Percentiles rank a stretch among this genome's conserved stretches.
phyloP scores from a whole-genome alignment of 2,113 vertebrate genomes.

The Hippocampus mohnikei region DNA sequence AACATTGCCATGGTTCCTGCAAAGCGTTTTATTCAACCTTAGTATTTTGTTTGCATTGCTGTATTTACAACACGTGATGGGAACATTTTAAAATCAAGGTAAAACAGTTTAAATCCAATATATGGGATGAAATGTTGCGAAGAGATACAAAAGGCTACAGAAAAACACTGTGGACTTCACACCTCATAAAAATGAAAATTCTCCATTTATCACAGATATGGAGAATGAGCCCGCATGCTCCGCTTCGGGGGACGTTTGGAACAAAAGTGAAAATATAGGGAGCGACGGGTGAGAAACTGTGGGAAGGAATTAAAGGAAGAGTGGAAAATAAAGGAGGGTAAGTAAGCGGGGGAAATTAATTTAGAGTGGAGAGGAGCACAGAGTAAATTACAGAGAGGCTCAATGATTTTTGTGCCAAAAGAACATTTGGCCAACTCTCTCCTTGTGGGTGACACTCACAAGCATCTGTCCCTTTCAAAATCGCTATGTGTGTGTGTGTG shows the following conservation, averaged over 20 bases:
- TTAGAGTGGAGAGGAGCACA: conserved; percentile 23
- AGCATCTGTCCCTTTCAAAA: conserved; percentile 53
- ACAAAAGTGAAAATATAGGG: conserved; percentile 4
- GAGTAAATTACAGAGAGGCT: conserved; percentile 45
- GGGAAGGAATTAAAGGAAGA: background rate
- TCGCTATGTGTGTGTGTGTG: conserved; percentile 10
- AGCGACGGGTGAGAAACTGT: background rate
- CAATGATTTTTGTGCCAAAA: conserved; percentile 43
- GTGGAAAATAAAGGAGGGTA: background rate
- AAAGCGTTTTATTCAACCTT: conserved; percentile 74
- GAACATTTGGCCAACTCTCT: conserved; percentile 57
- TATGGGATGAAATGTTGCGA: background rate
- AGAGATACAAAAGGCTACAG: background rate
- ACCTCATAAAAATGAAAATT: conserved; percentile 19
- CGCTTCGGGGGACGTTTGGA: conserved; percentile 16
- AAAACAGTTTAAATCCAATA: conserved; percentile 3
- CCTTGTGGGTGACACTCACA: conserved; percentile 55
- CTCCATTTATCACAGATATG: conserved; percentile 64
- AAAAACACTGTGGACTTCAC: conserved; percentile 3
- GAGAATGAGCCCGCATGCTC: conserved; percentile 49
- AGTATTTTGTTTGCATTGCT: conserved; percentile 66
- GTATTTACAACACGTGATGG: conserved; percentile 65
- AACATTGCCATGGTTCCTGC: conserved; percentile 38
- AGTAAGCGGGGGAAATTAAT: conserved; percentile 7
- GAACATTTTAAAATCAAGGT: background rate